These are phyloP conservation scores for Lacanobia wlatinum DNA, from an alignment of 2,888 invertebrate genomes.

Conservation along the genomic window DNA sequence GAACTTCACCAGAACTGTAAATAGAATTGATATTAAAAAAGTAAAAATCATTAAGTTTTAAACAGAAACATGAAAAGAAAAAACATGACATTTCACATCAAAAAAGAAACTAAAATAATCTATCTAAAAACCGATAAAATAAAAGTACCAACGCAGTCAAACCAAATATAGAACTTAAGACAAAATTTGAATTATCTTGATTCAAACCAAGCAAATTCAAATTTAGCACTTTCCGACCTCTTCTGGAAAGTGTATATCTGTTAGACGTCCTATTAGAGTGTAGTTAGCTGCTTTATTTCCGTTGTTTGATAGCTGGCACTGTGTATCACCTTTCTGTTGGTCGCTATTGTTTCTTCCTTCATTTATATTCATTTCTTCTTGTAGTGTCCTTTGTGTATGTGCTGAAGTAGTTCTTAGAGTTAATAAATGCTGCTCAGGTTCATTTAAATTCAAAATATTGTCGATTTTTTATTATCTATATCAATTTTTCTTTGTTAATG, in stretches of 20 bases:
- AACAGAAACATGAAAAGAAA: conserved; percentile 7
- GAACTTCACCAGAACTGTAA: background rate
- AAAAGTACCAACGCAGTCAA: conserved; percentile 67
- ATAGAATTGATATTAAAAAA: background rate
- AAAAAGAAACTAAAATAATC: background rate
- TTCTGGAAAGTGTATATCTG: conserved; percentile 75
- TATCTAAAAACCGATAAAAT: background rate
- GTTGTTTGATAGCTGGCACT: conserved; percentile 89
- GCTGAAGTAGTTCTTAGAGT: conserved; percentile 65
- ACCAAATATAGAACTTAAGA: conserved; percentile 74
- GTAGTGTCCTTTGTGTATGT: conserved; percentile 82
- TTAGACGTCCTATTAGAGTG: conserved; percentile 87
- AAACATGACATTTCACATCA: conserved; percentile 41
- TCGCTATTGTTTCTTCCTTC: conserved; percentile 81
- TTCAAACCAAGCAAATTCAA: conserved; percentile 66
- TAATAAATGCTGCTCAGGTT: conserved; percentile 59
- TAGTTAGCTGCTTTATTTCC: conserved; percentile 87
- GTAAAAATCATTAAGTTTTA: background rate
- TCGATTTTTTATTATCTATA: background rate
- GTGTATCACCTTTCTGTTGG: conserved; percentile 87
- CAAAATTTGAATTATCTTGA: conserved; percentile 71
- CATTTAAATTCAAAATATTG: rapidly evolving
- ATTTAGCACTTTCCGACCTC: conserved; percentile 69
- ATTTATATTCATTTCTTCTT: conserved; percentile 80
- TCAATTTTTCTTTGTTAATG: background rate